Base-by-base conservation (phyloP, 2,888 invertebrate species). In the Branchinecta sandiegonensis region DNA sequence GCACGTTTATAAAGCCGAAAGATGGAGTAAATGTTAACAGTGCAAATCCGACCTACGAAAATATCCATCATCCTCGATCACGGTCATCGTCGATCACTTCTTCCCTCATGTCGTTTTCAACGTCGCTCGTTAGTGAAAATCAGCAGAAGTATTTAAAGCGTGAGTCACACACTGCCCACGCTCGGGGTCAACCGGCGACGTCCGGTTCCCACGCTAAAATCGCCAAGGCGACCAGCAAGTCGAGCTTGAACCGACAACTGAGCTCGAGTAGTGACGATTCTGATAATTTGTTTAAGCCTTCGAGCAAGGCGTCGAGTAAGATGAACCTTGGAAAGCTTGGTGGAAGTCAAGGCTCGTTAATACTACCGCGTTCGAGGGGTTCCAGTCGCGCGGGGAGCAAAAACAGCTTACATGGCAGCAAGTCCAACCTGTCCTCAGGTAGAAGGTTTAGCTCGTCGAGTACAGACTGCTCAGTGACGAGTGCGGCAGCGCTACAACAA, bases 301-400 rank as follows among this genome's bases (percentile, higher is more conserved):
- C 56, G 8, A 56, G 56, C 56, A 56, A 10, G 17, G 56, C 56
- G n/a, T 56, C 56, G 17, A 14, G 14, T 10, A 56, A 56, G 56
- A 8, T n/a, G 56, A 56, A 56, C 17, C 17, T 56, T n/a, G n/a
- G 14, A 56, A n/a, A 56, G n/a, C 17, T 56, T 10, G 56, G 56
- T 56, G 56, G 56, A n/a, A 56, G 56, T 56, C 56, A 56, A 56
- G 56, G 56, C 8, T 56, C 56, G 56, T 17, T 56, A 14, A 10
- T 56, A n/a, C 17, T 1, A n/a, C n/a, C 56, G 8, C 37, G 37
- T 37, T 56, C 56, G 56, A 56, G 17, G 17, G 56, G 8, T 8
- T 8, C 14, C 56, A 14, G 14, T 10, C n/a, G 56, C 8, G 14
- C 17, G 9, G 56, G 56, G 17, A 56, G 56, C 56, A 56, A 17